Conservation (phyloP, 2,888 invertebrate species). For the Spisula subtruncata region DNA sequence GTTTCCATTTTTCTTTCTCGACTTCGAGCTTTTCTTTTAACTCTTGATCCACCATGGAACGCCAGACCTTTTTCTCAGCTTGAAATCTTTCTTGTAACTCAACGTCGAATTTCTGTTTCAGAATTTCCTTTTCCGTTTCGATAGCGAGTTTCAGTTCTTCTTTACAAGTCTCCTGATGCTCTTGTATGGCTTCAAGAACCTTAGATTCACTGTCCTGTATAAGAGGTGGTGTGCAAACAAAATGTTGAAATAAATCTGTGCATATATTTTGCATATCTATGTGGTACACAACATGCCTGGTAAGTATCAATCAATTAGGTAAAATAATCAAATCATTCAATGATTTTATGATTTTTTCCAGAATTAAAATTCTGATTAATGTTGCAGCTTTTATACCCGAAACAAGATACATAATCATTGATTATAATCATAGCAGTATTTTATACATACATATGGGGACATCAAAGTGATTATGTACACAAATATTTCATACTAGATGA, state of each 20-base stretch:
- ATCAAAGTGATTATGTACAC: no score
- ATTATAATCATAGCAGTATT: no score
- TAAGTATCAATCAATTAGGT: no score
- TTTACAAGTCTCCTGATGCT: conserved; percentile 66
- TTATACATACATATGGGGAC: no score
- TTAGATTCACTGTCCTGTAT: conserved; percentile 66
- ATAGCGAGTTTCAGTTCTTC: conserved; percentile 54
- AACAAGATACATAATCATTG: no score
- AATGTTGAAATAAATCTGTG: background rate
- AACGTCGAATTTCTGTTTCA: conserved; percentile 59
- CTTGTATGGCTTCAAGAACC: conserved; percentile 67
- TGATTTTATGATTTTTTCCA: no score
- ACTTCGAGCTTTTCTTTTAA: conserved; percentile 64
- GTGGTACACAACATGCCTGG: no score
- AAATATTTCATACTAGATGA: no score
- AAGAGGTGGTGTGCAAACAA: conserved; percentile 33
- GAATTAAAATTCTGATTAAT: no score
- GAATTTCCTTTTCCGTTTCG: conserved; percentile 50
- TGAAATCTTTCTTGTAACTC: conserved; percentile 64
- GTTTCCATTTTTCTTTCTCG: conserved; percentile 69
- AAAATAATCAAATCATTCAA: no score
- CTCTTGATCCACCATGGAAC: conserved; percentile 65
- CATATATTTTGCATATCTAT: background rate
- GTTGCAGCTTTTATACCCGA: no score
- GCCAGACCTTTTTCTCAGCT: conserved; percentile 70